Conservation (phyloP, 23 tunicate genomes). For the Styela clava region DNA sequence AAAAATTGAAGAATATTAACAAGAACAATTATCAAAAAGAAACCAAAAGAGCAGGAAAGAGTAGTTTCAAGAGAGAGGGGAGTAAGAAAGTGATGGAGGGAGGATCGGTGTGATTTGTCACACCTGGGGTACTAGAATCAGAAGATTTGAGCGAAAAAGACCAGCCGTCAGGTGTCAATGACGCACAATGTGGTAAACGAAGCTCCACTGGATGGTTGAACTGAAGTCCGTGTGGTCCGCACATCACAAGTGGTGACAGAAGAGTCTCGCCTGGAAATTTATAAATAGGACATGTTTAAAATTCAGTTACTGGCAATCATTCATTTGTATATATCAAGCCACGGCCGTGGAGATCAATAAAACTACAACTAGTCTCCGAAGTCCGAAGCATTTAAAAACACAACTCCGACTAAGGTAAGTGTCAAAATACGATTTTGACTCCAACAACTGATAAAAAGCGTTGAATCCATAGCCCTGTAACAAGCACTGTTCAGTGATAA, state of each 20-base stretch:
- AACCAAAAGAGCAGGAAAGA: neutral
- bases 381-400: neutral
- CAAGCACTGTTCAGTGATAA: too few species aligned
- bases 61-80: neutral
- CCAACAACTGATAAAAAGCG: too few species aligned
- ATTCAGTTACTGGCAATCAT: neutral
- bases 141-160: slow-evolving; percentile 92
- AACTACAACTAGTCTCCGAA: neutral
- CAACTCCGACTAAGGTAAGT: neutral
- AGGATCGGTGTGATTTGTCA: slow-evolving; percentile 36
- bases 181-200: slow-evolving; percentile 99
- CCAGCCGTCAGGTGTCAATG: slow-evolving; percentile 99
- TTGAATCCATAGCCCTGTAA: too few species aligned
- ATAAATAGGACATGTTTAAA: too few species aligned
- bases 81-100: slow-evolving; percentile 19
- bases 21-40: neutral
- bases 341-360: neutral
- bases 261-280: slow-evolving; percentile 84
- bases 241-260: slow-evolving; percentile 97
- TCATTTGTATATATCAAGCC: neutral
- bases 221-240: slow-evolving; percentile 99
- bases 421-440: too few species aligned
- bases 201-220: slow-evolving; percentile 98
- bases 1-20: neutral
- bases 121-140: slow-evolving; percentile 52